phyloP scores from a whole-genome alignment of 1,140 invertebrate genomes.

The Hesperophylax magnus region DNA sequence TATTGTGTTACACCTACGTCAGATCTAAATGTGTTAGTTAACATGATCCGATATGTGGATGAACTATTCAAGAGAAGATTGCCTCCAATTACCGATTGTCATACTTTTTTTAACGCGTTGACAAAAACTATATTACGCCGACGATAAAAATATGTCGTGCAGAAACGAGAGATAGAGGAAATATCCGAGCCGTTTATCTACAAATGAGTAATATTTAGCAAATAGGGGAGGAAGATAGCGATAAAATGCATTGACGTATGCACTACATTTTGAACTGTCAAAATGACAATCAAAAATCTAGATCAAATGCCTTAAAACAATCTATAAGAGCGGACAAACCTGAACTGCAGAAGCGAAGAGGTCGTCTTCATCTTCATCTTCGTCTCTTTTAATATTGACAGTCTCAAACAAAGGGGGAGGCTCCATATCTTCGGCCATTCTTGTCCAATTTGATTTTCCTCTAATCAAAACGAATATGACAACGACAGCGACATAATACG shows the following conservation, averaged over 20 bases:
- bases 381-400: conserved; percentile 75
- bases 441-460: conserved; percentile 45
- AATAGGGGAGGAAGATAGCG: conserved; percentile 33
- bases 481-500: conserved; percentile 36
- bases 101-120: no score
- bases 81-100: no score
- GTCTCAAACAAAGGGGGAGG: conserved; percentile 77
- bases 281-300: conserved; percentile 34
- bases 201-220: not conserved
- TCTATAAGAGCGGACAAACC: conserved; percentile 70
- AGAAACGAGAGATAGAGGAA: no score
- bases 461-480: conserved; percentile 45
- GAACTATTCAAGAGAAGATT: not conserved
- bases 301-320: not conserved
- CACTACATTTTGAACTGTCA: conserved; percentile 45
- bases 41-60: not conserved
- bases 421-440: conserved; percentile 48
- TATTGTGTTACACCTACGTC: no score
- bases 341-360: conserved; percentile 85
- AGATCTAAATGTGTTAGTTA: no score
- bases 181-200: no score
- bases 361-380: conserved; percentile 82
- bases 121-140: no score
- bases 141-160: no score
- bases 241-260: conserved; percentile 51